Evolutionary conservation across 2,888 invertebrate species (phyloP), one percentile per base, ranked within the genome.

Genomic region (Tinea semifulvella): DNA sequence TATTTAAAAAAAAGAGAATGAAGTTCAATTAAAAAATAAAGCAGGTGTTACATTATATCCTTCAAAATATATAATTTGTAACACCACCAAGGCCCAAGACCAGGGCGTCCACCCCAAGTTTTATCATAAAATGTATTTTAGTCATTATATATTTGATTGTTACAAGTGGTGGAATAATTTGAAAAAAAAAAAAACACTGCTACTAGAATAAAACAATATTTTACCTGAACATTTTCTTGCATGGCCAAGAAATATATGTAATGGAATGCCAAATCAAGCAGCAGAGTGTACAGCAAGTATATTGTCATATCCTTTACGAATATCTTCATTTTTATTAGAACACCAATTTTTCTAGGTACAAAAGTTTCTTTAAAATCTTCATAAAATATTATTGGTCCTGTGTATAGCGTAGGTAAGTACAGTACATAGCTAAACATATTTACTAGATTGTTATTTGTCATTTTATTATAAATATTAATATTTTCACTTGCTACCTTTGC

Each of bases 341-440:
- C 47, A 19, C 54, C 58, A 50, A 53, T 59, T 54, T 57, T 62
- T 47, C 52, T 56, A n/a, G 43, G 50, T 42, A 53, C 49, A 53
- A 71, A 74, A 62, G 66, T 75, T 45, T 57, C 71, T 51, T 75
- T 71, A 71, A 91, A 96, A 47, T 90, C 86, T 52, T 86, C 80
- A 69, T 89, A 94, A 5, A 88, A 75, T 54, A 95, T 84, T 45
- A 95, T 82, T n/a, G 96, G 96, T 13, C 96, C 96, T 54, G 88
- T 83, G 55, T 90, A 88, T 47, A 93, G 75, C n/a, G 89, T 81
- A 14, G 96, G 96, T 44, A 94, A 80, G 66, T 96, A 96, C 42
- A 94, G 82, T 47, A 87, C 85, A 65, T 95, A 96, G 14, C 89
- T 87, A 43, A 91, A 62, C 56, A 88, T 82, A 49, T 86, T 80